phyloP scores from a whole-genome alignment of 2,888 invertebrate species.

The Mesoligia furuncula region DNA sequence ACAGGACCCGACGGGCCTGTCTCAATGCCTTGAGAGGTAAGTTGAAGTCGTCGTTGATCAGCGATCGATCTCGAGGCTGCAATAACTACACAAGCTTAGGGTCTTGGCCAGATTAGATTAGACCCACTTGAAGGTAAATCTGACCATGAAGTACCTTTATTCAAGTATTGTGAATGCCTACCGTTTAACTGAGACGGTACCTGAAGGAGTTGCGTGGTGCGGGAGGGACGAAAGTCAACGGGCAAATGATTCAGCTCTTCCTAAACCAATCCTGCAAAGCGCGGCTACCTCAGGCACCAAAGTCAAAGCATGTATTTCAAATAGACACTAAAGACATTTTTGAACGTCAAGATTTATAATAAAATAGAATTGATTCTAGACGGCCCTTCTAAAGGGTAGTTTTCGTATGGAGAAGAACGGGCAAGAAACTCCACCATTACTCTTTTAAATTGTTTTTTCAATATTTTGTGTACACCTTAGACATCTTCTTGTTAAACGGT shows the following conservation, averaged over 20 bases:
- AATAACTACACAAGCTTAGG: not conserved
- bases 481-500: not conserved
- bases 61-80: not conserved
- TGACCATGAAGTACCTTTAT: not conserved
- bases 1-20: conserved; percentile 91
- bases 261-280: not conserved
- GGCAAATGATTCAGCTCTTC: not conserved
- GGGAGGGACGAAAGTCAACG: not conserved
- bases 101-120: not conserved
- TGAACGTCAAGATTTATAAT: no score
- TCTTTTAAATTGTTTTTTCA: no score
- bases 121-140: not conserved
- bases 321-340: no score
- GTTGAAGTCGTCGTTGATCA: not conserved
- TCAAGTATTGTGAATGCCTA: not conserved
- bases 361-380: no score
- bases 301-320: no score
- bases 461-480: not conserved
- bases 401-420: no score
- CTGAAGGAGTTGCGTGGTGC: not conserved
- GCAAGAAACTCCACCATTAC: no score
- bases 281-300: not conserved
- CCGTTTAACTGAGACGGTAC: not conserved
- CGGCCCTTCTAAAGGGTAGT: no score
- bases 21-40: conserved; percentile 91